Base-by-base conservation (phyloP, 2,113 vertebrate genomes). In the Abramis brama region DNA sequence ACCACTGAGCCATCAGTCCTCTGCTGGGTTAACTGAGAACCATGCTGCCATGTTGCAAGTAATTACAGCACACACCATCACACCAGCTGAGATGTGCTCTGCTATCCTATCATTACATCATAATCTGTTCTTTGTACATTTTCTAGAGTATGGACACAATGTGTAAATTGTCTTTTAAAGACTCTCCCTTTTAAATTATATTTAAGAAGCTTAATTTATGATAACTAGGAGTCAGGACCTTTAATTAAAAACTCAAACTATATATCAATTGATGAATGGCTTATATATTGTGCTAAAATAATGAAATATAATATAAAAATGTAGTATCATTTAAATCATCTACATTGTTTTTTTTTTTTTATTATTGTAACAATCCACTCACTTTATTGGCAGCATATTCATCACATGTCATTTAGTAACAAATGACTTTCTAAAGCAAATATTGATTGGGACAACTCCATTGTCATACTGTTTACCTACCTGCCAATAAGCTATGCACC, bases 401-500 rank as follows among this genome's bases (percentile, higher is more conserved):
- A 91, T 92, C 92, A 90, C 83, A 79, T 55, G 89, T 93, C 91
- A 91, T 91, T 87, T 6, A 84, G 86, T 95, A 93, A 94, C 92
- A 86, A 93, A 94, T 94, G 90, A 82, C 90, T 90, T 92, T 87
- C 90, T 88, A 88, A 93, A 91, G 90, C 87, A 92, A 93, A 93
- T 94, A 95, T 94, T 94, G 94, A 94, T 94, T 91, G 86, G 66
- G 89, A 71, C 79, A 88, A 88, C 90, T 86, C 93, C 91, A 92
- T 91, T 88, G 85, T 81, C 79, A 81, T 81, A 81, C 87, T 79
- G 90, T 92, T 94, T 93, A 95, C 92, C 88, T 88, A 91, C 90
- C 91, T 93, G 93, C 92, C 93, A 93, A 94, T 95, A 94, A 94
- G 89, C 93, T 92, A 92, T 94, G 90, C 89, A 11, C 47, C 74